Base-by-base conservation (phyloP, 2,113 vertebrate genomes). In the Coturnix japonica region DNA sequence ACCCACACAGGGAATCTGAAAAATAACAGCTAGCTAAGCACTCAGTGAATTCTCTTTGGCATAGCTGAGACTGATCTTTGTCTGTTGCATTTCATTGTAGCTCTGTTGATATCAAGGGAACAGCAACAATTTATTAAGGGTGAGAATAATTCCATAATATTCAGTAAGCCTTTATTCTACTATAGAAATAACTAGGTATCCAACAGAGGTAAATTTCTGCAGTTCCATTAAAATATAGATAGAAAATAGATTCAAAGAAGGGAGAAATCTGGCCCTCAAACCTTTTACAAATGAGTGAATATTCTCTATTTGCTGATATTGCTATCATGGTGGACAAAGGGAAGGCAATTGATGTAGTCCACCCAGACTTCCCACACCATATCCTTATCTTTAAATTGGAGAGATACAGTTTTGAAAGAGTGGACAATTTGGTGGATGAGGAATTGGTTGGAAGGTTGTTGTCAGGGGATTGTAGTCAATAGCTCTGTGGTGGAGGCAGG, bases 101-200 rank as follows among this genome's bases (percentile, higher is more conserved):
- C 84, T 92, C 51, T 54, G 70, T 7, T 28, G 35, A 67, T 81
- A 64, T 33, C 49, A 83, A 83, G 7, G 2, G 35, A 91, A 47
- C n/a, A 53, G 53, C 28, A 67, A 66, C 44, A 93, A 61, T 87
- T 77, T 84, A 56, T 76, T 51, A 13, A 54, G 59, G 5, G 2
- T 76, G 11, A 54, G 19, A 76, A 72, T 75, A 61, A 71, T 75
- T 47, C 19, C 2, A 5, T 78, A 80, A 81, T 87, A 53, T 85
- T 93, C 93, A 75, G 72, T 91, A 86, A 90, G 43, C 18, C 9
- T 81, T 91, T 91, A 12, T 81, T 91, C 31, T 63, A 22, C 64
- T 64, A 21, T 51, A 59, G 77, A 82, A 92, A 76, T 64, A 76
- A 30, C 28, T 49, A 87, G 51, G 35, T n/a, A 84, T 3, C 37